These are phyloP conservation scores for Helleia helle DNA, from an alignment of 2,888 invertebrate species.

Conservation along the genomic window DNA sequence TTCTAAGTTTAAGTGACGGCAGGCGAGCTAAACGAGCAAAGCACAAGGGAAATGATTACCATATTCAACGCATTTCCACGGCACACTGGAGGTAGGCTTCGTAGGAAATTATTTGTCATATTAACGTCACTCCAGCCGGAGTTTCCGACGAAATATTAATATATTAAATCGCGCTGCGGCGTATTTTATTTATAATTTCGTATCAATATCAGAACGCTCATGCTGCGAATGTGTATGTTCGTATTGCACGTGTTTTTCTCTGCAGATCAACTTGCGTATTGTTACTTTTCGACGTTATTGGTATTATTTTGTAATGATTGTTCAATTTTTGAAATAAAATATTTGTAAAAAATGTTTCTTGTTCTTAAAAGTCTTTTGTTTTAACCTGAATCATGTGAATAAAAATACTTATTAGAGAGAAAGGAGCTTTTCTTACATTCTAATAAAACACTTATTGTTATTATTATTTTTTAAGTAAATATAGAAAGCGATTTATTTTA, in stretches of 20 bases:
- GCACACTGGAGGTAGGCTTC: conserved; percentile 46
- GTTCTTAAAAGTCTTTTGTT: no score
- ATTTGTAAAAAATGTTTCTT: no score
- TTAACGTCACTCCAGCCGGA: conserved; percentile 58
- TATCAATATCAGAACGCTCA: conserved; percentile 27
- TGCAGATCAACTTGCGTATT: not conserved
- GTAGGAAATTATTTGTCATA: conserved; percentile 68
- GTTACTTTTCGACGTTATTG: no score
- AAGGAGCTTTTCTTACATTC: no score
- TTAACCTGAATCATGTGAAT: no score
- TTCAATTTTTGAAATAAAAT: no score
- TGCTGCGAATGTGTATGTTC: no score
- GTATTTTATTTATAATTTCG: conserved; percentile 38
- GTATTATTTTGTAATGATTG: no score
- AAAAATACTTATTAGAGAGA: no score
- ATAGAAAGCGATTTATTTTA: no score
- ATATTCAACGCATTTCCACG: conserved; percentile 60
- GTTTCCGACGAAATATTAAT: conserved; percentile 57
- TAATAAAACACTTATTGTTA: no score
- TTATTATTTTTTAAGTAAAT: no score
- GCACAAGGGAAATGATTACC: conserved; percentile 61
- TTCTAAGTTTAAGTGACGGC: conserved; percentile 45
- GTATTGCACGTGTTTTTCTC: not conserved
- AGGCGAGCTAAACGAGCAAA: conserved; percentile 28
- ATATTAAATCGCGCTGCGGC: conserved; percentile 54